Base-by-base conservation (phyloP, 1,140 invertebrate genomes). In the Helicoverpa armigera region DNA sequence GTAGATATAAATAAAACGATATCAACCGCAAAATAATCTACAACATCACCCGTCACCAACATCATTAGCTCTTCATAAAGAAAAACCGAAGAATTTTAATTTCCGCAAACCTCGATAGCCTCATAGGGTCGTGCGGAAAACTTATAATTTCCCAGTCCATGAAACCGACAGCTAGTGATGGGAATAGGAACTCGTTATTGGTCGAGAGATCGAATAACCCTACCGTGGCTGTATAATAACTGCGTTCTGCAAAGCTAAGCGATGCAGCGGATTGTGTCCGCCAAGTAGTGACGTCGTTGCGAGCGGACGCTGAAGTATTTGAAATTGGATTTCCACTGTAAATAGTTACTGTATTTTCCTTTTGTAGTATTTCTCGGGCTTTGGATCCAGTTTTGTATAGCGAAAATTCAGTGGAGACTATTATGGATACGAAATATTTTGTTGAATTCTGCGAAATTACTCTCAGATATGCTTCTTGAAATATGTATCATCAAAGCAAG, bases 151-250 rank as follows among this genome's bases (percentile, higher is more conserved):
- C 18, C 48, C 58, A 11, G 69, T 14, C 53, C 50, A 63, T 73
- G 67, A 48, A 51, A 51, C 23, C 67, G 70, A 65, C 69, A 73
- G 51, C 69, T 51, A 80, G 58, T 63, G 78, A 80, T 80, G 69
- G 69, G 76, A 79, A 79, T 70, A 73, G 48, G 35, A 72, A 72
- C 69, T 80, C 78, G 78, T 80, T 80, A 73, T 80, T 80, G 67
- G 53, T 69, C 43, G 48, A 48, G 56, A 79, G 58, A 80, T 80
- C 65, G 78, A 80, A 80, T 80, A 80, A 80, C 58, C 73, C 53
- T 51, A 18, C 67, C 69, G 16, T 16, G 13, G 48, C 50, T 23
- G 65, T 77, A 65, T 65, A 77, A 77, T 77, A 77, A 77, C 75
- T 53, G 60, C 60, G 50, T 61, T 77, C 58, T 10, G 75, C 51